Base-by-base conservation (phyloP, 2,113 vertebrate species). In the Syngnathoides biaculeatus region DNA sequence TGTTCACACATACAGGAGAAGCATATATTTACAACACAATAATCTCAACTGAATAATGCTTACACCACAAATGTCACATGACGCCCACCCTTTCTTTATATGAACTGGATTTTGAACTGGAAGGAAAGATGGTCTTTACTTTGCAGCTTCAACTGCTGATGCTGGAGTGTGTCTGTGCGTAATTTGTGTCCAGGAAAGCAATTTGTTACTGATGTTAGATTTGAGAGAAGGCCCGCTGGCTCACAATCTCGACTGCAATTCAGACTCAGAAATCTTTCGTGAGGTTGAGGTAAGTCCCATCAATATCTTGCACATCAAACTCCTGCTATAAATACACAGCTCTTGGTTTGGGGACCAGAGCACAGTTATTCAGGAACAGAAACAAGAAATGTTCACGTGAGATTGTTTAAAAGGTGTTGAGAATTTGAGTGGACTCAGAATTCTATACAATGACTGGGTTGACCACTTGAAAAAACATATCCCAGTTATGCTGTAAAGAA, bases 1-100 rank as follows among this genome's bases (percentile, higher is more conserved):
- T 77, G 61, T 73, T 75, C 71, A 77, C 45, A 74, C 52, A 24
- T 55, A 10, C 48, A 55, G 79, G 73, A 58, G 72, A 79, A 65
- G 75, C 66, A 57, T n/a, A 52, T 53, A 47, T 78, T 84, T 73
- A 57, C 59, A 70, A 57, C 7, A n/a, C 20, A 26, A 53, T 70
- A 67, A 63, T 22, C 27, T 17, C 1, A 52, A 68, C 50, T 50
- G 56, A 15, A 77, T 75, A 30, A 47, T 22, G 48, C 61, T 62
- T 62, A 40, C 42, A 1, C 3, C 2, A 27, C 14, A 57, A 57
- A 57, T 17, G 15, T 6, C 6, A 7, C 30, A 9, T 30, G 15
- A 56, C 48, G 20, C 19, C 5, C 19, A 52, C 17, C 48, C 2
- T 56, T 14, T 56, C 1, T 27, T 14, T 56, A 0, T 27, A 26